Base-by-base conservation (phyloP, 2,888 invertebrate species). In the Nephrotoma flavescens region DNA sequence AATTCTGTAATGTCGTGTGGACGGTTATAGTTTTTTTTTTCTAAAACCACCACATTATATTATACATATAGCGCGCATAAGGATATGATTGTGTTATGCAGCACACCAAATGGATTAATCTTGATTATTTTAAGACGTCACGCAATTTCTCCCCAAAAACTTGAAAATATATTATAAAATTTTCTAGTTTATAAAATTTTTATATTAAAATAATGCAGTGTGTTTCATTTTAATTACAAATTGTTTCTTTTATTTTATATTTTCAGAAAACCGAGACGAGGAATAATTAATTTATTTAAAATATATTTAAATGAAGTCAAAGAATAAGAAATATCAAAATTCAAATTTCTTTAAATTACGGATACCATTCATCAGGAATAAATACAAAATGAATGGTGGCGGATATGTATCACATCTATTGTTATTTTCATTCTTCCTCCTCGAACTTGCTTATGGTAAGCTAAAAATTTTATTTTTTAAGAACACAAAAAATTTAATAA, bases 381-480 rank as follows among this genome's bases (percentile, higher is more conserved):
- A 71, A 71, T 84, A 84, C 84, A 42, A 84, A 84, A 84, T 71
- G 71, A 71, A 71, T 71, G 71, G 71, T 71, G 71, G 42, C 42
- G 84, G 84, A 12, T 84, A 84, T 84, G 41, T 84, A 41, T 84
- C 84, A 15, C 84, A 84, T 84, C 42, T 84, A 6, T 42, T 84
- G n/a, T 42, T 84, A 15, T 42, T 84, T n/a, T 84, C 42, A 9
- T 84, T 84, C 15, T 42, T 84, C 42, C 84, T 84, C 12, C 84
- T 84, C 41, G 84, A 84, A 84, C 84, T 84, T 84, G 84, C 84
- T 84, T 84, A 84, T 84, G 84, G 84, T 84, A 84, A 84, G 84
- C 19, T 19, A 19, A 12, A 83, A 83, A 83, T 41, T 41, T 41
- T 83, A 12, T 6, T 6, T 19, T 19, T 19, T 19, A 19, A 19